Evolutionary conservation across 2,113 vertebrate species (phyloP).

Genomic region (Dromas ardeola): DNA sequence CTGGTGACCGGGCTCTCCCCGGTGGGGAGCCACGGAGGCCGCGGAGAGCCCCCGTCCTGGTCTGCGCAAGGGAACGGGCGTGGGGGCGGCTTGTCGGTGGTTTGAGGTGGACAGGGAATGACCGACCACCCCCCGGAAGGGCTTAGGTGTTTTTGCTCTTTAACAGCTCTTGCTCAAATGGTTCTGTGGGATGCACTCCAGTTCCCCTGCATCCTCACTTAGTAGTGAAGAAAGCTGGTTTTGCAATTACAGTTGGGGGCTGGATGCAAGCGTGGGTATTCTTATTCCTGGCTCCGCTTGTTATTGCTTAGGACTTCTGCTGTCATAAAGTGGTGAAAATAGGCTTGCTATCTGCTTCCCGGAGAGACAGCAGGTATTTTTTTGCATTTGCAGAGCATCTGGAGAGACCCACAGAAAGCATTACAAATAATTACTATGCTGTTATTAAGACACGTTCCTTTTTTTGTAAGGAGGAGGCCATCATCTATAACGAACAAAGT

Average conservation of each 20-base stretch:
- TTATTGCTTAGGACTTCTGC: neutral
- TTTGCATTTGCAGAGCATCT: neutral
- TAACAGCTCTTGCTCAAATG: neutral
- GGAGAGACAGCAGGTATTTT: neutral
- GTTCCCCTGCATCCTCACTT: neutral
- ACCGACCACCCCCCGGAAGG: no score
- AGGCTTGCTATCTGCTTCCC: neutral
- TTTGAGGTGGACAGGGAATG: no score
- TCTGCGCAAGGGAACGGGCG: neutral
- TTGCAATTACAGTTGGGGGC: neutral
- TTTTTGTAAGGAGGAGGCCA: neutral
- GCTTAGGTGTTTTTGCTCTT: neutral
- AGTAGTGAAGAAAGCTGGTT: neutral
- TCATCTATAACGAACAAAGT: neutral
- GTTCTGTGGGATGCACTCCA: neutral
- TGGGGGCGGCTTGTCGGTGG: rapidly evolving
- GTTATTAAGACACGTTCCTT: rapidly evolving
- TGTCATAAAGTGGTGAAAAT: neutral
- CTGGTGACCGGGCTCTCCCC: neutral
- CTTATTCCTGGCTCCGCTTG: neutral
- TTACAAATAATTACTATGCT: neutral
- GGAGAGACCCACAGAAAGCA: neutral
- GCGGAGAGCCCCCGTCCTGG: neutral
- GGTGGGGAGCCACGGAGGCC: neutral
- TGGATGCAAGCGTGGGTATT: neutral